Evolutionary conservation across 2,113 vertebrate genomes (phyloP), one percentile per base, ranked within the genome.

Genomic region (Sprattus sprattus): DNA sequence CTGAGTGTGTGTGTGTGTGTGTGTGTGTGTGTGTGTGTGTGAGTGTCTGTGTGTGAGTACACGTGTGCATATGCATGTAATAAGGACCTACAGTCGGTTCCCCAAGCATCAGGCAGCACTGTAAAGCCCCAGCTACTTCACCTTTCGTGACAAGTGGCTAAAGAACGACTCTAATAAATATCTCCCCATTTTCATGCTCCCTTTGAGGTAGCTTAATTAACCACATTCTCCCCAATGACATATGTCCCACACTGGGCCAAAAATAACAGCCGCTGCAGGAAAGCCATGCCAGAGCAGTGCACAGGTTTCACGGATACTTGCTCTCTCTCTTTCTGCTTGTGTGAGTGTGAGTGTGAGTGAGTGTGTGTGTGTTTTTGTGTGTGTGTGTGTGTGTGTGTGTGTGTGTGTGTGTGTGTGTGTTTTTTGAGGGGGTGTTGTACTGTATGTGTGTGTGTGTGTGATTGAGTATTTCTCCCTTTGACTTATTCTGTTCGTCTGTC

Each of bases 191-290:
- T 93, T 91, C 90, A 93, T 89, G 91, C 88, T 87, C 81, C 88
- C 91, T 92, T 94, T 92, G 92, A 94, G 93, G 90, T 94, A 91
- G 90, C 90, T 89, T 93, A 94, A 95, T 95, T 94, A 95, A 91
- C 89, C 91, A 89, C 91, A 91, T 88, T 86, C 91, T 91, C 90
- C 91, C 84, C 88, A 83, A 90, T 94, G 95, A 95, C 94, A 94
- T 89, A 92, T 88, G 92, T 91, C 89, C 91, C 52, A 75, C 88
- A 45, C 75, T 32, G 80, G 83, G 95, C 95, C 95, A 95, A 94
- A 91, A 94, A 93, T 88, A 95, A 95, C 93, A 95, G 75, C 82
- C 0, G 52, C 86, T 22, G 88, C 71, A 78, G 88, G 86, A 91
- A 90, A 88, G 85, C 89, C 85, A 85, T 20, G 88, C 90, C 90